Evolutionary conservation across 2,888 invertebrate species (phyloP).

Genomic region (Gymnocheta viridis): DNA sequence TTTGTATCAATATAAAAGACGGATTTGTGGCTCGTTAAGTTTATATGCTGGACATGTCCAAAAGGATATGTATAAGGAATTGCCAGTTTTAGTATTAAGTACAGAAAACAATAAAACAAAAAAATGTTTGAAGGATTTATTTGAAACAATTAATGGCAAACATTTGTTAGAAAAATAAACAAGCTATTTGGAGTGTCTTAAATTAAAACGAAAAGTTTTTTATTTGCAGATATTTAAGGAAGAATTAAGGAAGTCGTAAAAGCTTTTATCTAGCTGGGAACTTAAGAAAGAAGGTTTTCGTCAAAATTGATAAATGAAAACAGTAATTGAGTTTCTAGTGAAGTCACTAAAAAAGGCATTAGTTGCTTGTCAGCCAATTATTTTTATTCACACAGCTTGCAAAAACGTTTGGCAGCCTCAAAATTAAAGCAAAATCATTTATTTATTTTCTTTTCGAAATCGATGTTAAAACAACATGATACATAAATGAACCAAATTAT

Average conservation of each 20-base stretch:
- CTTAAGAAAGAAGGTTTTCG: not conserved
- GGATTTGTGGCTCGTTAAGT: conserved; percentile 37
- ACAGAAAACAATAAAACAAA: too few species aligned
- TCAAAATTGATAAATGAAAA: not conserved
- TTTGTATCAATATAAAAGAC: not conserved
- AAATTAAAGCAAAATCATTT: not conserved
- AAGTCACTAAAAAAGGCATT: not conserved
- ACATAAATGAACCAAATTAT: too few species aligned
- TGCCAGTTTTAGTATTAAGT: not conserved
- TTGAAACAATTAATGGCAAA: not conserved
- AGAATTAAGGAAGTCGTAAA: not conserved
- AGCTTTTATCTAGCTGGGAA: not conserved
- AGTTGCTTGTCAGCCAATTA: not conserved
- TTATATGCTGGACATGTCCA: conserved; percentile 24
- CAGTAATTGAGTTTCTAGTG: not conserved
- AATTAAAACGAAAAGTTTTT: not conserved
- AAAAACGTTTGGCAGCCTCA: not conserved
- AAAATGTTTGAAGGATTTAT: not conserved
- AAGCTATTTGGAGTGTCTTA: not conserved
- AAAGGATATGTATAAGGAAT: not conserved
- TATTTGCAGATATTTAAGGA: not conserved
- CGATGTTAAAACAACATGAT: not conserved
- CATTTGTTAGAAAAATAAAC: not conserved
- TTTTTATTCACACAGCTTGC: not conserved
- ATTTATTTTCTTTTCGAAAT: not conserved